A percentile compares a stretch with the other conserved stretches of the same genome.
phyloP scores from a whole-genome alignment of 2,888 invertebrate genomes.

The Drosophila sordidapex region DNA sequence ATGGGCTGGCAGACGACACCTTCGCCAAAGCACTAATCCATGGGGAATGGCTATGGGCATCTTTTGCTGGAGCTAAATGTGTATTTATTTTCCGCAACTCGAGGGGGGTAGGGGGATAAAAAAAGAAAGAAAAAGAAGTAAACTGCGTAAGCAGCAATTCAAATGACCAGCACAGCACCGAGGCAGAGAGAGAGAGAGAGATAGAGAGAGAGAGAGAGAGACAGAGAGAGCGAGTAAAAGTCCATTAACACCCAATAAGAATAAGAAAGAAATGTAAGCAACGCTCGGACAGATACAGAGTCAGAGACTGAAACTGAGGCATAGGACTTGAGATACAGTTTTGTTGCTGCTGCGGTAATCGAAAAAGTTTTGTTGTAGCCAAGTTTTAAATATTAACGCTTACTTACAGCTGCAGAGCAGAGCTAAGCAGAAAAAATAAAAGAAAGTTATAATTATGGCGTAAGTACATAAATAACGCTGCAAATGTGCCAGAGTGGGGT shows the following conservation, averaged over 20 bases:
- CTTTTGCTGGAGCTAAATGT: constrained; percentile 63
- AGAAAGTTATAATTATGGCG: constrained; percentile 76
- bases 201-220: neutral
- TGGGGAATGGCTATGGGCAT: constrained; percentile 67
- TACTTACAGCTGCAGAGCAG: constrained; percentile 70
- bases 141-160: constrained; percentile 72
- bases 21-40: constrained; percentile 77
- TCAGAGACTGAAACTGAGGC: constrained; percentile 16
- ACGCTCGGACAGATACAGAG: constrained; percentile 2
- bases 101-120: constrained; percentile 25
- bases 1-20: constrained; percentile 80
- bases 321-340: constrained; percentile 33
- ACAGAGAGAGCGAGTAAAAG: constrained; percentile 37
- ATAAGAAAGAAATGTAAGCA: constrained; percentile 57
- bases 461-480: constrained; percentile 75
- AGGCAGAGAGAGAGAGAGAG: neutral
- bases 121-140: constrained; percentile 10
- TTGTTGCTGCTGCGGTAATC: constrained; percentile 66
- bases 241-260: constrained; percentile 81
- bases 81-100: constrained; percentile 78
- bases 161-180: constrained; percentile 69
- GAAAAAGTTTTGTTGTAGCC: constrained; percentile 74
- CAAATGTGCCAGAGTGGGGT: constrained; percentile 48
- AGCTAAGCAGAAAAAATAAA: constrained; percentile 7
- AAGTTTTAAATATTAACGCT: constrained; percentile 81